Evolutionary conservation across 2,888 invertebrate genomes (phyloP).

Genomic region (Cyrtodaria siliqua): DNA sequence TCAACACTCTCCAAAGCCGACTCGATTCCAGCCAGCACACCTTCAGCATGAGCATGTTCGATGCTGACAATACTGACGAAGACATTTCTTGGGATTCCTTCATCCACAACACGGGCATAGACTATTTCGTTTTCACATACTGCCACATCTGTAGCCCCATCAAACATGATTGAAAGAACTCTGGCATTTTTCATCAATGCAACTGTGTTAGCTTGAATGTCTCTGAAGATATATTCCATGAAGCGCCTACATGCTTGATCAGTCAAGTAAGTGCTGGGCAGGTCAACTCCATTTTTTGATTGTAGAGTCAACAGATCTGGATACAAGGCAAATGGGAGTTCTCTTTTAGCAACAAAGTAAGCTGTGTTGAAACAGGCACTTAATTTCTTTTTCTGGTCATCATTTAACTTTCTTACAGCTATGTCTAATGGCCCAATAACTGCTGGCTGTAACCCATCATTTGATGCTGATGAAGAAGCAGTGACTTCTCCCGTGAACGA

Average conservation of each 20-base stretch:
- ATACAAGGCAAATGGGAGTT: slow-evolving; percentile 44
- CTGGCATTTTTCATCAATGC: slow-evolving; percentile 20
- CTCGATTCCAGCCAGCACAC: slow-evolving; percentile 38
- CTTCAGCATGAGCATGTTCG: slow-evolving; percentile 46
- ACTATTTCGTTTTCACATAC: slow-evolving; percentile 53
- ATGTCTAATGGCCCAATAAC: slow-evolving; percentile 28
- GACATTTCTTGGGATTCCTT: slow-evolving; percentile 29
- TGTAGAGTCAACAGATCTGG: slow-evolving; percentile 24
- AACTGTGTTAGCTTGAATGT: slow-evolving; percentile 25
- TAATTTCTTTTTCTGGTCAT: slow-evolving; percentile 8
- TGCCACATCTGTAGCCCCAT: slow-evolving; percentile 47
- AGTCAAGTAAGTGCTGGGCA: slow-evolving; percentile 31
- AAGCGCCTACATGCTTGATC: slow-evolving; percentile 50
- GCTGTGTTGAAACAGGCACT: slow-evolving; percentile 32
- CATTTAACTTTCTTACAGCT: slow-evolving; percentile 18
- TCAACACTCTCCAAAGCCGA: slow-evolving; percentile 37
- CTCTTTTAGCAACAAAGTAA: slow-evolving; percentile 36
- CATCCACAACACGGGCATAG: slow-evolving; percentile 36
- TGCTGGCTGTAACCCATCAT: not conserved
- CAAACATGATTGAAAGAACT: slow-evolving; percentile 49
- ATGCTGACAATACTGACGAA: slow-evolving; percentile 39
- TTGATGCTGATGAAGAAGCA: too few species aligned
- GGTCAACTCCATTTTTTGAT: slow-evolving; percentile 28
- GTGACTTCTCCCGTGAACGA: too few species aligned
- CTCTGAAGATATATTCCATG: slow-evolving; percentile 40